phyloP scores from a whole-genome alignment of 2,888 invertebrate species.

The Brachyopa scutellaris region DNA sequence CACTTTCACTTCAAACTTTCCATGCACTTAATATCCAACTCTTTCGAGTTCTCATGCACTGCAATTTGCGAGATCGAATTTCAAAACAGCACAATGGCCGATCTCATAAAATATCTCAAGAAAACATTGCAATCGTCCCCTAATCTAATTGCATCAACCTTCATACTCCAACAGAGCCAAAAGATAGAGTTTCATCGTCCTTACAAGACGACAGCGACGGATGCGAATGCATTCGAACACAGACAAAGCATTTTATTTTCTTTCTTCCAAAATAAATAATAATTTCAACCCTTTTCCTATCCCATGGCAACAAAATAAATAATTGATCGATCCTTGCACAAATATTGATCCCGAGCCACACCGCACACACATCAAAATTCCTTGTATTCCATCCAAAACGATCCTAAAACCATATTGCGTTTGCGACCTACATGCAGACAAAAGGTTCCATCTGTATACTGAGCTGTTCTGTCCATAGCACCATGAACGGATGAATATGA shows the following conservation, averaged over 20 bases:
- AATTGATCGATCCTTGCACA: slow-evolving; percentile 69
- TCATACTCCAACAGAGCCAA: slow-evolving; percentile 30
- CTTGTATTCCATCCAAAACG: slow-evolving; percentile 10
- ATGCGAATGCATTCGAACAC: slow-evolving; percentile 6
- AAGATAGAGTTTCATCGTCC: slow-evolving; percentile 57
- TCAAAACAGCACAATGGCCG: slow-evolving; percentile 32
- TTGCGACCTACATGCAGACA: slow-evolving; percentile 27
- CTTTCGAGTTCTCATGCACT: slow-evolving; percentile 48
- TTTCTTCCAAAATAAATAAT: slow-evolving; percentile 48
- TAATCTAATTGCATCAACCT: slow-evolving; percentile 44
- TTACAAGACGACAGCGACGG: slow-evolving; percentile 13
- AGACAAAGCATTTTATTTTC: slow-evolving; percentile 39
- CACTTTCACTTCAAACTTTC: slow-evolving; percentile 8
- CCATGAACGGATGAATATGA: slow-evolving; percentile 37
- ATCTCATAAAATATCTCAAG: slow-evolving; percentile 30
- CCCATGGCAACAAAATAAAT: slow-evolving; percentile 66
- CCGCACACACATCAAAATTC: slow-evolving; percentile 20
- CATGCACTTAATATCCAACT: no score
- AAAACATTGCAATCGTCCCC: slow-evolving; percentile 47
- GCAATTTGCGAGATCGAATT: slow-evolving; percentile 53
- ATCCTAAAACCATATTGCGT: slow-evolving; percentile 55
- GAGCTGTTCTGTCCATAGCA: not conserved
- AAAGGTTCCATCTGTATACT: slow-evolving; percentile 55
- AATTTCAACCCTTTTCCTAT: slow-evolving; percentile 60
- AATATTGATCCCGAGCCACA: slow-evolving; percentile 64